Conservation (phyloP, 2,113 vertebrate species). For the Proterorhinus semilunaris region DNA sequence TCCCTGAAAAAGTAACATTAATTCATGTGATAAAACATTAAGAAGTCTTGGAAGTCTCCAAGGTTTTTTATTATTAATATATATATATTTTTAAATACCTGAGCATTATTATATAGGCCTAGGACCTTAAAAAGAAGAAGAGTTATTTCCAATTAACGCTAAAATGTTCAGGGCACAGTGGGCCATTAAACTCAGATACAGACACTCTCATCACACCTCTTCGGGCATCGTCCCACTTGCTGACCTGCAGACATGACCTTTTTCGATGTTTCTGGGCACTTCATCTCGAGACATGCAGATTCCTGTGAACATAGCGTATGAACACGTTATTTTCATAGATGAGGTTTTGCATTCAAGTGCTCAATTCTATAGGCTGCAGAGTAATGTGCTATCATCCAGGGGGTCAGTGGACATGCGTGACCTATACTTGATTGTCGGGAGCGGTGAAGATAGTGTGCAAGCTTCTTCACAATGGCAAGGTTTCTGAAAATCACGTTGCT, state of each 20-base stretch:
- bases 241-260: conserved; percentile 56
- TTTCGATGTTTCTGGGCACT: conserved; percentile 16
- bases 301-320: conserved; percentile 8
- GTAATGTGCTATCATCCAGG: conserved; percentile 3
- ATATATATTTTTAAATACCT: too few species aligned
- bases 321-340: conserved; percentile 2
- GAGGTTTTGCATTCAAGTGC: conserved; percentile 6
- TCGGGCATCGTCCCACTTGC: conserved; percentile 28
- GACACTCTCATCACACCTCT: conserved; percentile 25
- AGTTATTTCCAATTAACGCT: conserved; percentile 44
- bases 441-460: conserved; percentile 4
- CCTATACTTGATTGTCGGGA: conserved; percentile 17
- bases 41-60: too few species aligned
- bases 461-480: not conserved
- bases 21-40: too few species aligned
- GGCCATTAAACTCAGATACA: conserved; percentile 43
- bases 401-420: conserved; percentile 11
- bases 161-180: conserved; percentile 16
- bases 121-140: not conserved
- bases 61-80: too few species aligned
- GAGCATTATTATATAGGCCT: too few species aligned
- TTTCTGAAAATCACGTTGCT: conserved; percentile 42
- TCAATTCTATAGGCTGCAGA: not conserved
- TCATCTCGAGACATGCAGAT: conserved; percentile 16
- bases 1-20: too few species aligned